Percentiles rank a stretch among this genome's conserved stretches.
phyloP scores from a whole-genome alignment of 2,113 vertebrate species.

The Pionites leucogaster region DNA sequence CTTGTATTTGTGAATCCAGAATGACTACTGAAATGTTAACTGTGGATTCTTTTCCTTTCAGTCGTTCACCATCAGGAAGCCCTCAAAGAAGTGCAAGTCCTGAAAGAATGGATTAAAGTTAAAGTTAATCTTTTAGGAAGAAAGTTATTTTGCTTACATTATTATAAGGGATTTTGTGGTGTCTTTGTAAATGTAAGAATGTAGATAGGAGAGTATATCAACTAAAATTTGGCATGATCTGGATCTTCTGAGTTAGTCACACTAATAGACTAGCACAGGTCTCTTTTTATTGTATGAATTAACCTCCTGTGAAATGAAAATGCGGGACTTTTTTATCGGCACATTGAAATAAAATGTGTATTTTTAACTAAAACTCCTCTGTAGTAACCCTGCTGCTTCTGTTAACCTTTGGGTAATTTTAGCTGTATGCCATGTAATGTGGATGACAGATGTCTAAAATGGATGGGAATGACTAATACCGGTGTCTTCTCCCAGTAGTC shows the following conservation, averaged over 20 bases:
- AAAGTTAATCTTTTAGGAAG: conserved; percentile 75
- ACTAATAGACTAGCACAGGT: conserved; percentile 78
- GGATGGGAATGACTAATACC: background rate
- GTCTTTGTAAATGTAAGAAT: conserved; percentile 77
- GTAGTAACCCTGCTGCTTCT: conserved; percentile 74
- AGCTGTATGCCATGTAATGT: background rate
- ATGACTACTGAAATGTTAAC: background rate
- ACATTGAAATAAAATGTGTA: conserved; percentile 83
- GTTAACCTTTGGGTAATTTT: conserved; percentile 18
- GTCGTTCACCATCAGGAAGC: conserved; percentile 84
- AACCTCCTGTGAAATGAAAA: conserved; percentile 78
- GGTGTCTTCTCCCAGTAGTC: background rate
- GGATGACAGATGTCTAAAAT: background rate
- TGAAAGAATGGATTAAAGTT: conserved; percentile 83
- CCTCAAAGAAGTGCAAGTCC: conserved; percentile 84
- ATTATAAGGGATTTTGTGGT: conserved; percentile 83
- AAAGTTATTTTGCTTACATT: conserved; percentile 85
- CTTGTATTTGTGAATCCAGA: background rate
- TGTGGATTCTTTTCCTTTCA: conserved; percentile 68
- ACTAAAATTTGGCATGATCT: conserved; percentile 75
- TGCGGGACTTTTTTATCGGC: conserved; percentile 81
- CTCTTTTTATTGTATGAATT: conserved; percentile 80
- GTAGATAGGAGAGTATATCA: conserved; percentile 76
- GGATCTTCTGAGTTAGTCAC: conserved; percentile 75
- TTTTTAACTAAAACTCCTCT: conserved; percentile 79